Percentiles rank a stretch among this genome's conserved stretches.
phyloP scores from a whole-genome alignment of 2,113 vertebrate genomes.

The Empidonax alnorum region DNA sequence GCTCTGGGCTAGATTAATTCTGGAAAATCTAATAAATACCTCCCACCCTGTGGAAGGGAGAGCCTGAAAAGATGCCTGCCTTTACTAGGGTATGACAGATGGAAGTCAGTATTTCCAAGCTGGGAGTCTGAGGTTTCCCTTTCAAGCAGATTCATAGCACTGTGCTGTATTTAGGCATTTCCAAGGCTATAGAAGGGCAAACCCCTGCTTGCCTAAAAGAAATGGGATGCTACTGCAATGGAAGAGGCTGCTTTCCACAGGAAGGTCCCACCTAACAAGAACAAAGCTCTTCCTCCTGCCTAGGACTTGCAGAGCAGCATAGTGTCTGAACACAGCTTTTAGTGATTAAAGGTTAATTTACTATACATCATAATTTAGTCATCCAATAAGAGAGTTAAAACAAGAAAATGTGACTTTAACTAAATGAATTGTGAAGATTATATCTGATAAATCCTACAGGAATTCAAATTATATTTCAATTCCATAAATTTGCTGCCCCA shows the following conservation, averaged over 20 bases:
- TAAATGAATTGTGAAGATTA: constrained; percentile 56
- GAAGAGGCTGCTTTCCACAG: not conserved
- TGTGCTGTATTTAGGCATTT: not conserved
- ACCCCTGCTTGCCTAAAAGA: not conserved
- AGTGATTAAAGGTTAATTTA: constrained; percentile 36
- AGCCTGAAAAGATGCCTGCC: not conserved
- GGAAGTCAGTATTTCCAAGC: not conserved
- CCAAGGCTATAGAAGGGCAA: not conserved
- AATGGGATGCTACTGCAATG: not conserved
- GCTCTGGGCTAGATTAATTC: constrained; percentile 45
- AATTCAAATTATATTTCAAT: constrained; percentile 61
- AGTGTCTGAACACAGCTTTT: constrained; percentile 15
- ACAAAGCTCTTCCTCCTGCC: not conserved
- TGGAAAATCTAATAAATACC: constrained; percentile 44
- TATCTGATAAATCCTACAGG: constrained; percentile 37
- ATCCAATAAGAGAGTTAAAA: constrained; percentile 11
- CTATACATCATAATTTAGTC: not conserved
- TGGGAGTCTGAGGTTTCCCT: not conserved
- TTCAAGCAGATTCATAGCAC: not conserved
- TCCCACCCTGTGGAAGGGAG: not conserved
- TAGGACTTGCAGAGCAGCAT: constrained; percentile 25
- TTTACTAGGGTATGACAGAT: constrained; percentile 2
- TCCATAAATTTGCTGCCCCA: constrained; percentile 30
- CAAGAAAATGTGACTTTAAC: constrained; percentile 30
- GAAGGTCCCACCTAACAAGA: not conserved